Percentiles rank a stretch among this genome's conserved stretches.
Evolutionary conservation across 30 jellyfish, hydroid and myxozoan species (phyloP).

Genomic region (Catostylus mosaicus): DNA sequence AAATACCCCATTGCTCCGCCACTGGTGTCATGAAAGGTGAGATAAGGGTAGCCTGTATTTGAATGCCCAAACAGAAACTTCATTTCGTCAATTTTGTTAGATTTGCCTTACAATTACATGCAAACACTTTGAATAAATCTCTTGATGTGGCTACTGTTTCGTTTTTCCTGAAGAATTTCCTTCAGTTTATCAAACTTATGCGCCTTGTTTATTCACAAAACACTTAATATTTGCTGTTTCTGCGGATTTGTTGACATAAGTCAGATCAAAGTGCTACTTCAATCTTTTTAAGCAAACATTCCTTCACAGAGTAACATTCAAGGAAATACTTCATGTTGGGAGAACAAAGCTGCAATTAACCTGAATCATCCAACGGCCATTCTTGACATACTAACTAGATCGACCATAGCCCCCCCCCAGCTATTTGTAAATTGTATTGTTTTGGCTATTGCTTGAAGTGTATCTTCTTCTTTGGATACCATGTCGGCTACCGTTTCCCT

Average conservation of each 20-base stretch:
- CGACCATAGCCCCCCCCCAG: no score
- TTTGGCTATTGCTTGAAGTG: not conserved
- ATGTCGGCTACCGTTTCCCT: no score
- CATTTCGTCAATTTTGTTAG: not conserved
- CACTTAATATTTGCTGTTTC: not conserved
- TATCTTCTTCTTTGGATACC: no score
- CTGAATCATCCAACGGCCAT: no score
- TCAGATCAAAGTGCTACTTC: not conserved
- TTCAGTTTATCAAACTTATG: not conserved
- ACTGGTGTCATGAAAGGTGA: no score
- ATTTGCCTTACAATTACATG: not conserved
- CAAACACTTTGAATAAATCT: not conserved
- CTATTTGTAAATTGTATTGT: not conserved
- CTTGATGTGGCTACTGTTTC: not conserved
- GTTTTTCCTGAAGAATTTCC: not conserved
- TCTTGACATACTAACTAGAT: no score
- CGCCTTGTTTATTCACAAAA: not conserved
- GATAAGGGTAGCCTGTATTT: not conserved
- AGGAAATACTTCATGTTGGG: not conserved
- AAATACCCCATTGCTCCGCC: no score
- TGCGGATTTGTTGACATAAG: not conserved
- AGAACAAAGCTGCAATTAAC: no score
- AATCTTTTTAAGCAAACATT: not conserved
- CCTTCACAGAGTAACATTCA: not conserved
- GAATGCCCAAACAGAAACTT: not conserved